Conservation (phyloP, 2,113 vertebrate species). For the Setophaga petechia region DNA sequence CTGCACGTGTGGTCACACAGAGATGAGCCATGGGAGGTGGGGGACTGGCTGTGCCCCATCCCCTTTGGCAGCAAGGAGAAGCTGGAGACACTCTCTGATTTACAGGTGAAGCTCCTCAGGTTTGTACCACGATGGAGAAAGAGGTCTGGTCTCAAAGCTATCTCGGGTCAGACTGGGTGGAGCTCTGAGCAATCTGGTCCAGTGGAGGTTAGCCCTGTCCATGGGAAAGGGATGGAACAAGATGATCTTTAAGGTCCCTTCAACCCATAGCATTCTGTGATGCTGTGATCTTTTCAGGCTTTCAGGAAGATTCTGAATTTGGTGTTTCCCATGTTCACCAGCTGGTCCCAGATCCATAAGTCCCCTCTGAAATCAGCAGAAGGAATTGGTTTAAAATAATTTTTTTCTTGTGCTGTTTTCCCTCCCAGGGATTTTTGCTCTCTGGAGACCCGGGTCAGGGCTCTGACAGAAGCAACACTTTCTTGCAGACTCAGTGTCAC, state of each 20-base stretch:
- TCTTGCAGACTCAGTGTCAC: background rate
- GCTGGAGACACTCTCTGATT: background rate
- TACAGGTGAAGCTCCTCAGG: background rate
- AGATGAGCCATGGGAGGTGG: background rate
- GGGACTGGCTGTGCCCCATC: background rate
- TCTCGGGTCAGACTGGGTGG: background rate
- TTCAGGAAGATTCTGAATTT: background rate
- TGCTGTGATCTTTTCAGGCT: background rate
- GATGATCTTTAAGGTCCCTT: background rate
- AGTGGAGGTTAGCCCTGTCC: background rate
- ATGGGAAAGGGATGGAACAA: background rate
- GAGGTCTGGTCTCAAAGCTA: background rate
- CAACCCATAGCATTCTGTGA: background rate
- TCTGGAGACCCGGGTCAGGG: background rate
- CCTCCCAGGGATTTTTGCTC: background rate
- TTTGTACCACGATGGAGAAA: background rate
- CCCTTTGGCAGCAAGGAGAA: background rate
- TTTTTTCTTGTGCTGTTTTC: background rate
- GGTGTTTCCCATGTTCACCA: background rate
- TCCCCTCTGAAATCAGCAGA: background rate
- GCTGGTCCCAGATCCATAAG: background rate
- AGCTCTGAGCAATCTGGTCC: background rate
- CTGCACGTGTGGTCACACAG: background rate
- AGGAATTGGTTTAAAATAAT: background rate
- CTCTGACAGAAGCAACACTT: background rate